Evolutionary conservation across 2,888 invertebrate species (phyloP), one percentile per base, ranked within the genome.

Genomic region (Plebejus anna): DNA sequence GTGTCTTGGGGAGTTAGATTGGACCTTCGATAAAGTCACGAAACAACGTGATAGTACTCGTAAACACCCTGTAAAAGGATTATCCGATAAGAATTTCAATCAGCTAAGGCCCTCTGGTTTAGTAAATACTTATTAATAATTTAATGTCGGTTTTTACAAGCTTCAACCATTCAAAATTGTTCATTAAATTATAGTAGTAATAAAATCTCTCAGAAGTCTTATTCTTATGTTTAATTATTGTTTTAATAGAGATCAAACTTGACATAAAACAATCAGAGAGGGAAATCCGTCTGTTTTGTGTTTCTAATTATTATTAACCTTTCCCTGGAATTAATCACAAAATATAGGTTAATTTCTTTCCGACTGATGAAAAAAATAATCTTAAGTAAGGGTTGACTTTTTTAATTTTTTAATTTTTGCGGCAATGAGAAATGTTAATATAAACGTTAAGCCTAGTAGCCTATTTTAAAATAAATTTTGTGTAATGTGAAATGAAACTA

Each of bases 61-160:
- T 22, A n/a, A 59, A 59, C 59, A 22, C 59, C 59, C 59, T 22
- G 59, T 59, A 22, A 22, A 59, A 59, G 22, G 59, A 59, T 59
- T 57, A 57, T 59, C 16, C 59, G 59, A 59, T 59, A 59, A 59
- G 59, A 59, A 59, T 59, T 59, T 59, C 6, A 59, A 59, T 22
- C 22, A n/a, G n/a, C 22, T 16, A 59, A 51, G 13, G 13, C 13
- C 4, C 51, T 51, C 51, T 9, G 42, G 9, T 42, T 42, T 42
- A 42, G 42, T 42, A 9, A 42, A 42, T 42, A 42, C 42, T 42
- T 9, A 9, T 42, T 0, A 2, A 9, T 42, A 42, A 42, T 42
- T 42, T 42, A 42, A 22, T 22, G 22, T 22, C 22, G 22, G 22
- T 22, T 22, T 22, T 22, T 22, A 22, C 22, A 22, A 22, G 22